Evolutionary conservation across 2,888 invertebrate genomes (phyloP).

Genomic region (Zaprionus obscuricornis): DNA sequence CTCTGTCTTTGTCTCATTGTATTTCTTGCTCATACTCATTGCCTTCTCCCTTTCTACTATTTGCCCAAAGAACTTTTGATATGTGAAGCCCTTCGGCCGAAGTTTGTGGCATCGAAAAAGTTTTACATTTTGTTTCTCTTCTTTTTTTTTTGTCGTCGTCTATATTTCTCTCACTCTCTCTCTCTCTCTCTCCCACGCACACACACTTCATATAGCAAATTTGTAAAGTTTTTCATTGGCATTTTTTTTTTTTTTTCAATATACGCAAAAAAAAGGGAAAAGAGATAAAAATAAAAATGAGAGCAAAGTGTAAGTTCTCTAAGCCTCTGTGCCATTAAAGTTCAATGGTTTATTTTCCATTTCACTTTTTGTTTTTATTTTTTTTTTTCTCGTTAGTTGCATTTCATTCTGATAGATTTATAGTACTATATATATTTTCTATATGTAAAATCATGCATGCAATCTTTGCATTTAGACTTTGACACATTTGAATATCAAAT

Average conservation of each 20-base stretch:
- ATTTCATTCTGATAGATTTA: too few species aligned
- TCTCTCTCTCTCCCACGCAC: too few species aligned
- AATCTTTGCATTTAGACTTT: too few species aligned
- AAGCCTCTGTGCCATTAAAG: constrained; percentile 27
- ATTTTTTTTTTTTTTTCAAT: too few species aligned
- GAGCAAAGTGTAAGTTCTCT: constrained; percentile 14
- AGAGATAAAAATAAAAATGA: constrained; percentile 4
- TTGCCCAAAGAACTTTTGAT: constrained; percentile 50
- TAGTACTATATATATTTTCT: too few species aligned
- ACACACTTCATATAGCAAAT: constrained; percentile 39
- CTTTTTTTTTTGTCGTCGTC: constrained; percentile 3
- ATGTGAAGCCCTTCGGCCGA: constrained; percentile 29
- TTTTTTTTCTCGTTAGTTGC: too few species aligned
- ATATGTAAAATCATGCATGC: too few species aligned
- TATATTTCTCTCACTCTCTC: background rate
- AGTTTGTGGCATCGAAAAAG: constrained; percentile 39
- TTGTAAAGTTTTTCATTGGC: constrained; percentile 52
- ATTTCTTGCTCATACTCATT: too few species aligned
- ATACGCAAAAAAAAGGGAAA: constrained; percentile 24
- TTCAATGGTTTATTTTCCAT: constrained; percentile 21
- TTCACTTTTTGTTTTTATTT: too few species aligned
- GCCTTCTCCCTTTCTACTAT: too few species aligned
- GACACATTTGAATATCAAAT: too few species aligned
- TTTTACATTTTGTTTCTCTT: constrained; percentile 23
- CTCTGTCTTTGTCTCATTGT: constrained; percentile 17